A percentile compares a stretch with the other conserved stretches of the same genome.
These are phyloP conservation scores for Ferdinandea cuprea DNA, from an alignment of 2,888 invertebrate species.

Conservation along the genomic window DNA sequence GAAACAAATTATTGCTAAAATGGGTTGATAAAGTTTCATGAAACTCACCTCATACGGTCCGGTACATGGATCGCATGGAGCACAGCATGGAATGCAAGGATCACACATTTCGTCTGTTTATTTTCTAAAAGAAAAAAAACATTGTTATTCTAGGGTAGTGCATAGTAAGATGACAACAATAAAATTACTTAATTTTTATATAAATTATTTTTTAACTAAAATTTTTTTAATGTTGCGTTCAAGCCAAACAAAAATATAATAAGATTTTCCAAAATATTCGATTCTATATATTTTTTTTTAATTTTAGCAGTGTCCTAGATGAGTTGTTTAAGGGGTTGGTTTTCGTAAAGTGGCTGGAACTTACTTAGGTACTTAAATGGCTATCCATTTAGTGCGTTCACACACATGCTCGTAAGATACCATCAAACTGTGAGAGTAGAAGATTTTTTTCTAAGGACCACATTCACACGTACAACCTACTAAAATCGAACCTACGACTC, in stretches of 20 bases:
- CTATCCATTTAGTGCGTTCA: no score
- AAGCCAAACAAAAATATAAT: conserved; percentile 37
- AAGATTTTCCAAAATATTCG: background rate
- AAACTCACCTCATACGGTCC: conserved; percentile 81
- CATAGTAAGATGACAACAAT: background rate
- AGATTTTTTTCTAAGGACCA: no score
- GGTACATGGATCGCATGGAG: conserved; percentile 81
- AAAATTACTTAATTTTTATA: conserved; percentile 24
- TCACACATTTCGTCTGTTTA: conserved; percentile 36
- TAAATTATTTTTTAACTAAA: conserved; percentile 26
- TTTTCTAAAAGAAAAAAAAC: background rate
- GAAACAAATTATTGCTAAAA: background rate
- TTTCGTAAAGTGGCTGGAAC: no score
- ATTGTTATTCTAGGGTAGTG: no score
- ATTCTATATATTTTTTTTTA: background rate
- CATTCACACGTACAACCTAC: no score
- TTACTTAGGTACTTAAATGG: no score
- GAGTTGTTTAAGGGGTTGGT: background rate
- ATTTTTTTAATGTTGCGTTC: conserved; percentile 29
- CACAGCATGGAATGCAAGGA: conserved; percentile 74
- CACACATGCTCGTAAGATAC: no score
- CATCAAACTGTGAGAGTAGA: no score
- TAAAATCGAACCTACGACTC: no score
- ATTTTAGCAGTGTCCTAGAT: conserved; percentile 11
- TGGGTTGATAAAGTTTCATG: background rate